Evolutionary conservation across 2,113 vertebrate species (phyloP).

Genomic region (Equus quagga): DNA sequence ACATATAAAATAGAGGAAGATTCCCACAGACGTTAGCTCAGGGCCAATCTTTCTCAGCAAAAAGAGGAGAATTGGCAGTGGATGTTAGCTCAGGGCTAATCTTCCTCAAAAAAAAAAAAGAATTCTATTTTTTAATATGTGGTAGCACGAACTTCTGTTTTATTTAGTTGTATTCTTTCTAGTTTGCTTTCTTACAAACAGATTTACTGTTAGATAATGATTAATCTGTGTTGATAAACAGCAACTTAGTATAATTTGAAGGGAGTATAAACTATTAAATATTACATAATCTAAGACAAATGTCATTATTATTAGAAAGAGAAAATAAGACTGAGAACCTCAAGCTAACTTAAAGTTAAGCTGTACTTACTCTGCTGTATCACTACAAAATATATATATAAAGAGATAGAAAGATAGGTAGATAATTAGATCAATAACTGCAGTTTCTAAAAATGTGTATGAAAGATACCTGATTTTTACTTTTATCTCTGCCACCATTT

Average conservation of each 20-base stretch:
- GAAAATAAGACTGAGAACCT: neutral
- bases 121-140: neutral
- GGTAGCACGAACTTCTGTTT: neutral
- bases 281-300: neutral
- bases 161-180: constrained; percentile 19
- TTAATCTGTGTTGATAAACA: neutral
- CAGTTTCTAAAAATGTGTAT: neutral
- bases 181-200: neutral
- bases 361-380: neutral
- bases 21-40: too few relatives aligned
- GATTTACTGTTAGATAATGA: neutral
- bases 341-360: neutral
- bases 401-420: neutral
- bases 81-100: too few relatives aligned
- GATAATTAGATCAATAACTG: neutral
- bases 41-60: too few relatives aligned
- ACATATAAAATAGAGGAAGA: too few relatives aligned
- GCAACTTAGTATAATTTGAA: constrained; percentile 14
- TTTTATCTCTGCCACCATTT: neutral
- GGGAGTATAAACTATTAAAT: neutral
- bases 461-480: neutral
- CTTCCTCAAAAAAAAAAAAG: too few relatives aligned
- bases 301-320: neutral
- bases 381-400: neutral
- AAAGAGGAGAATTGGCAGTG: too few relatives aligned